phyloP scores from a whole-genome alignment of 2,797 vertebrate genomes.

The Octomys mimax region DNA sequence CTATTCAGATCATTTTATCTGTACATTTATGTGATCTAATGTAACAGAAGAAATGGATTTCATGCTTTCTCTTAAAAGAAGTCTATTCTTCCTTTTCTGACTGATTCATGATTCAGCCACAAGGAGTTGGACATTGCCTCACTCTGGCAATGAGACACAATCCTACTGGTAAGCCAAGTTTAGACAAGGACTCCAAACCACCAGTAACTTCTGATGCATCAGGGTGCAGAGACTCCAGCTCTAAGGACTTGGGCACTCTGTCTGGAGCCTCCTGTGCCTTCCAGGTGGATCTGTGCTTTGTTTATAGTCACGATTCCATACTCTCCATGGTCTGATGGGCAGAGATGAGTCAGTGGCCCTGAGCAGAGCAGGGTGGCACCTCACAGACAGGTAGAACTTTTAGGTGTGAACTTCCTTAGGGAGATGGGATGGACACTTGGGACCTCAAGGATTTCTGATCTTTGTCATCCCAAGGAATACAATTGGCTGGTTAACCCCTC shows the following conservation, averaged over 20 bases:
- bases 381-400: background rate
- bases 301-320: background rate
- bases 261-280: background rate
- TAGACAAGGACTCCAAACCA: conserved; percentile 50
- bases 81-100: background rate
- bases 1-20: background rate
- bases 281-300: background rate
- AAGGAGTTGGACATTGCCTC: conserved; percentile 39
- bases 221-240: background rate
- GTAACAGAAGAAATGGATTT: conserved; percentile 41
- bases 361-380: background rate
- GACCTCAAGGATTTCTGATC: background rate
- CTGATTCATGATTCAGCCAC: conserved; percentile 45
- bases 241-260: background rate
- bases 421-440: background rate
- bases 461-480: background rate
- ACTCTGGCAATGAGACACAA: conserved; percentile 43
- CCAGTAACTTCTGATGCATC: conserved; percentile 27
- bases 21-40: background rate
- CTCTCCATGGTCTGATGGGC: background rate
- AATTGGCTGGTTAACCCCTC: no score
- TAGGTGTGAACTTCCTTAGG: background rate
- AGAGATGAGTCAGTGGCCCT: background rate
- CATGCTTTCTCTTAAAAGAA: conserved; percentile 5
- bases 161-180: conserved; percentile 58